Conservation (phyloP, 1,140 invertebrate genomes). For the Steinernema khuongi region DNA sequence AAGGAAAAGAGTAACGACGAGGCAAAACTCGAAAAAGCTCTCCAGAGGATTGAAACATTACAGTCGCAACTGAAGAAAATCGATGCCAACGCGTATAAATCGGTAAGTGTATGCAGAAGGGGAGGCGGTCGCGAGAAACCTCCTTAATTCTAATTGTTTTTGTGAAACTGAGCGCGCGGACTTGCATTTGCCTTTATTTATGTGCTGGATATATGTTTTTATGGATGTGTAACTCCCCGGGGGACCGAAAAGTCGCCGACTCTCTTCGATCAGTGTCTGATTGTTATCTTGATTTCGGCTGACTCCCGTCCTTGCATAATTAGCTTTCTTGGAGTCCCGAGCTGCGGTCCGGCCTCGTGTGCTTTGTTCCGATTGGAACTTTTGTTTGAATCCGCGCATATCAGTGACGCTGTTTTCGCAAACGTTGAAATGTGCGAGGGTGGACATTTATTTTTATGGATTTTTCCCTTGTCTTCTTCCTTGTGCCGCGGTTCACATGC, state of each 20-base stretch:
- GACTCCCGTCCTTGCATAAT: slow-evolving; percentile 5
- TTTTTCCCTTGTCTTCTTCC: neutral
- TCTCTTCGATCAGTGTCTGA: slow-evolving; percentile 15
- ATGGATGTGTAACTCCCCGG: slow-evolving; percentile 6
- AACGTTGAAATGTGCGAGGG: slow-evolving; percentile 1
- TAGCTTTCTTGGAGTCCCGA: slow-evolving; percentile 9
- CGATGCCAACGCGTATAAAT: slow-evolving; percentile 20
- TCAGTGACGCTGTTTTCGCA: slow-evolving; percentile 5
- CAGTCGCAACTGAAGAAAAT: slow-evolving; percentile 35
- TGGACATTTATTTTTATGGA: neutral
- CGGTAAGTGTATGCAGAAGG: neutral
- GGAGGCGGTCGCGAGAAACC: neutral
- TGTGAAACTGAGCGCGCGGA: neutral
- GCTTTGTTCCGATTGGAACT: slow-evolving; percentile 10
- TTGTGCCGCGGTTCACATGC: neutral
- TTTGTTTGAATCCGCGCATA: slow-evolving; percentile 5
- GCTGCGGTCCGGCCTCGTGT: neutral
- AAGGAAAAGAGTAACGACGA: slow-evolving; percentile 22
- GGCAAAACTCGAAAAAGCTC: slow-evolving; percentile 33
- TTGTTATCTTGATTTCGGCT: slow-evolving; percentile 13
- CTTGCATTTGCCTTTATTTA: slow-evolving; percentile 13
- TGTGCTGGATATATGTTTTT: slow-evolving; percentile 14
- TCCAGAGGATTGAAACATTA: slow-evolving; percentile 36
- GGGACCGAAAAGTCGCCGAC: slow-evolving; percentile 11
- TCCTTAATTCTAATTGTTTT: slow-evolving; percentile 11